A percentile compares a stretch with the other conserved stretches of the same genome.
Evolutionary conservation across 2,113 vertebrate genomes (phyloP).

Genomic region (Cottus gobio): DNA sequence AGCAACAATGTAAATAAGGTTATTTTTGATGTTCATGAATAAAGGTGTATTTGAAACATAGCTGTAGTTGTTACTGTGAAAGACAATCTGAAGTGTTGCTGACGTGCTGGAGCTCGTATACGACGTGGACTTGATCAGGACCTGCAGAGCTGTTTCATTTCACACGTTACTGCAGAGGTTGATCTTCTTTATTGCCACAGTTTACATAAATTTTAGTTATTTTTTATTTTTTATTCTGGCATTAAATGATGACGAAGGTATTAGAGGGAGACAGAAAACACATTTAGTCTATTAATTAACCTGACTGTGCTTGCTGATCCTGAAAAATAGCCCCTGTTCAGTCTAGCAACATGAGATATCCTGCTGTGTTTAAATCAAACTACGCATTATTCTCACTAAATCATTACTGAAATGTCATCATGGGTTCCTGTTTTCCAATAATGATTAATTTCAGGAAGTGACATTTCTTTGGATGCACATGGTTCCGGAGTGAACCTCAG

Average conservation of each 20-base stretch:
- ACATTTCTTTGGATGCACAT: constrained; percentile 24
- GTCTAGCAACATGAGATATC: constrained; percentile 1
- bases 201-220: constrained; percentile 18
- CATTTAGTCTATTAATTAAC: neutral
- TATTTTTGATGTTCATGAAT: constrained; percentile 81
- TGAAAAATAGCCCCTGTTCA: neutral
- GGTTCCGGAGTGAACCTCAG: constrained; percentile 29
- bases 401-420: constrained; percentile 10
- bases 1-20: constrained; percentile 78
- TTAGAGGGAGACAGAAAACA: neutral
- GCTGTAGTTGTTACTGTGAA: constrained; percentile 79
- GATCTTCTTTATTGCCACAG: constrained; percentile 11
- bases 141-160: constrained; percentile 22
- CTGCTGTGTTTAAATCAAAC: neutral
- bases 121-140: neutral
- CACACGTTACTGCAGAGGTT: constrained; percentile 27
- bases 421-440: constrained; percentile 16
- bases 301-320: constrained; percentile 10
- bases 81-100: constrained; percentile 77
- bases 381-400: constrained; percentile 1
- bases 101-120: constrained; percentile 34
- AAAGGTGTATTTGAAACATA: constrained; percentile 70
- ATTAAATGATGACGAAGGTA: neutral
- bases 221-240: constrained; percentile 1
- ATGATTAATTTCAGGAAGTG: constrained; percentile 3